phyloP scores from a whole-genome alignment of 2,797 vertebrate genomes.

The Ptychobarbus kaznakovi region DNA sequence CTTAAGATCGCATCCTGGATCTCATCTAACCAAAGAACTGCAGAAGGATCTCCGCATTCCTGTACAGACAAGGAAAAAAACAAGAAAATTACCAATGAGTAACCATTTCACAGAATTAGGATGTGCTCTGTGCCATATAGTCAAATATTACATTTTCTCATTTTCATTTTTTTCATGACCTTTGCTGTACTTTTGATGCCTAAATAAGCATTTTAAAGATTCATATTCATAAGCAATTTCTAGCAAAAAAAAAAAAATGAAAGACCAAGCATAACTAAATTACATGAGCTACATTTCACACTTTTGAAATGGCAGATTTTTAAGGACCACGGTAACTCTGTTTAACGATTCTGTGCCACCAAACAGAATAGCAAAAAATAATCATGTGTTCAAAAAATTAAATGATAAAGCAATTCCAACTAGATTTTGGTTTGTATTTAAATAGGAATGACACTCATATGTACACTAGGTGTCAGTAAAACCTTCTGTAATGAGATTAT shows the following conservation, averaged over 20 bases:
- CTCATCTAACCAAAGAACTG: conserved; percentile 97
- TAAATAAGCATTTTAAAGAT: background rate
- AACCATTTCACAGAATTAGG: background rate
- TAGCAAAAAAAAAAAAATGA: background rate
- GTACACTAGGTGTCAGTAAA: background rate
- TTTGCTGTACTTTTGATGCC: background rate
- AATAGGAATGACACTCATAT: background rate
- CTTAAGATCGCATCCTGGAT: conserved; percentile 90
- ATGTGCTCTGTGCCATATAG: background rate
- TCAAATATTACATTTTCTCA: background rate
- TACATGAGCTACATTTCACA: background rate
- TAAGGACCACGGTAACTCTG: background rate
- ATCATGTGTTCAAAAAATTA: no score
- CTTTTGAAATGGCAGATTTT: background rate
- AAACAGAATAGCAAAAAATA: background rate
- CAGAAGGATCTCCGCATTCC: conserved; percentile 95
- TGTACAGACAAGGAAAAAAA: conserved; percentile 63
- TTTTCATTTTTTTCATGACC: background rate
- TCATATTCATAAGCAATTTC: background rate
- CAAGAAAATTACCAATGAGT: background rate
- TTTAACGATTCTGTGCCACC: background rate
- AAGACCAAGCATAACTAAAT: background rate
- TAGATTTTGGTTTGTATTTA: background rate
- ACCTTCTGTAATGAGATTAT: background rate
- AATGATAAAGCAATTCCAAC: background rate